phyloP scores from a whole-genome alignment of 2,797 vertebrate genomes.

The Lutjanus campechanus region DNA sequence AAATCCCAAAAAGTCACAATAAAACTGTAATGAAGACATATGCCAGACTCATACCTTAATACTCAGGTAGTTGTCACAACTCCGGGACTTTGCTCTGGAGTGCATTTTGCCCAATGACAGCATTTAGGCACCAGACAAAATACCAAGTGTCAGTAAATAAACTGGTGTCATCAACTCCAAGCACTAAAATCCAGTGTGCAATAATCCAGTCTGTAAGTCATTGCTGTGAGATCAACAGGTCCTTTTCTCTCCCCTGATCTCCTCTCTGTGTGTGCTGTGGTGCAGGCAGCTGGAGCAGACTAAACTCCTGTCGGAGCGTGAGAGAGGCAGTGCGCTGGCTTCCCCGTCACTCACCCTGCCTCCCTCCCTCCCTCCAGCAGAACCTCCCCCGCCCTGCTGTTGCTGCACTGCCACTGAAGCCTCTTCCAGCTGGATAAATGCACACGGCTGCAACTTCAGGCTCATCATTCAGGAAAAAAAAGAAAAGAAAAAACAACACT shows the following conservation, averaged over 20 bases:
- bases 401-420: conserved; percentile 67
- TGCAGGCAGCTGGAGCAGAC: conserved; percentile 79
- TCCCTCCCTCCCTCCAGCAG: conserved; percentile 48
- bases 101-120: conserved; percentile 85
- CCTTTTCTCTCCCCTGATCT: conserved; percentile 49
- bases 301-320: conserved; percentile 82
- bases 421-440: conserved; percentile 84
- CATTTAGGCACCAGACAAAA: conserved; percentile 69
- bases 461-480: conserved; percentile 74
- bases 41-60: conserved; percentile 84
- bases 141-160: conserved; percentile 50
- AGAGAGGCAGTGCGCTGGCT: conserved; percentile 80
- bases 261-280: conserved; percentile 50
- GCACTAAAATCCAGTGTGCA: conserved; percentile 48
- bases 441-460: conserved; percentile 84
- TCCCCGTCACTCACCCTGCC: conserved; percentile 68
- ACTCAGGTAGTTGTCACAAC: conserved; percentile 87
- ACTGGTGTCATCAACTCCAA: conserved; percentile 50
- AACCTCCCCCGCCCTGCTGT: conserved; percentile 76
- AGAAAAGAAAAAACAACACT: conserved; percentile 59
- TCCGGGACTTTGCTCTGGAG: conserved; percentile 85
- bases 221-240: conserved; percentile 64
- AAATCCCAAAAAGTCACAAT: conserved; percentile 2
- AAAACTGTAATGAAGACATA: background rate
- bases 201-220: conserved; percentile 68